Conservation (phyloP, 2,797 vertebrate genomes). For the Chloroceryle inda region DNA sequence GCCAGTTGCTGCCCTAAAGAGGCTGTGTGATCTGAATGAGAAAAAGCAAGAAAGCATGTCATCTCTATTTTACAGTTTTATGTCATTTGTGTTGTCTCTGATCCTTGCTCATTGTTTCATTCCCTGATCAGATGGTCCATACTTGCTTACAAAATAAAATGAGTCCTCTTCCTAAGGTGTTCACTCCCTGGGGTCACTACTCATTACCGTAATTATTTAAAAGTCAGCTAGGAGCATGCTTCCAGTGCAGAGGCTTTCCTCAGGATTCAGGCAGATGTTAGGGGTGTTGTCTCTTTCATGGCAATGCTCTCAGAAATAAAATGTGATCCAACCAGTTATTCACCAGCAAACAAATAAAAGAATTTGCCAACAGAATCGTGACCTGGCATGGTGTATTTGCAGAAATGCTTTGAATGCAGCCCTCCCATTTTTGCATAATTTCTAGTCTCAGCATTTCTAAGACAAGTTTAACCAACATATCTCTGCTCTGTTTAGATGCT, state of each 20-base stretch:
- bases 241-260: background rate
- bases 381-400: background rate
- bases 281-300: rapidly evolving
- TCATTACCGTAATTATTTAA: rapidly evolving
- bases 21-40: background rate
- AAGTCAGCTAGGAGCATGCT: background rate
- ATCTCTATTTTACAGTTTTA: background rate
- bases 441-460: background rate
- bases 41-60: background rate
- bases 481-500: background rate
- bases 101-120: background rate
- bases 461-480: background rate
- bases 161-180: background rate
- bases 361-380: background rate
- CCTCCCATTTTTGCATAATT: background rate
- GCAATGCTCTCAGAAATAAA: background rate
- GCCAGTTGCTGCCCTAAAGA: background rate
- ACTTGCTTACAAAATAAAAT: background rate
- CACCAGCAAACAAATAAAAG: background rate
- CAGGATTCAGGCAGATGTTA: background rate
- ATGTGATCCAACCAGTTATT: background rate
- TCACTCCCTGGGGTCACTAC: background rate
- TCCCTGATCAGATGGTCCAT: background rate
- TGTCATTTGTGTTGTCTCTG: background rate
- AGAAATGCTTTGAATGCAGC: background rate